Base-by-base conservation (phyloP, 2,888 invertebrate genomes). In the Herminia tarsipennalis region DNA sequence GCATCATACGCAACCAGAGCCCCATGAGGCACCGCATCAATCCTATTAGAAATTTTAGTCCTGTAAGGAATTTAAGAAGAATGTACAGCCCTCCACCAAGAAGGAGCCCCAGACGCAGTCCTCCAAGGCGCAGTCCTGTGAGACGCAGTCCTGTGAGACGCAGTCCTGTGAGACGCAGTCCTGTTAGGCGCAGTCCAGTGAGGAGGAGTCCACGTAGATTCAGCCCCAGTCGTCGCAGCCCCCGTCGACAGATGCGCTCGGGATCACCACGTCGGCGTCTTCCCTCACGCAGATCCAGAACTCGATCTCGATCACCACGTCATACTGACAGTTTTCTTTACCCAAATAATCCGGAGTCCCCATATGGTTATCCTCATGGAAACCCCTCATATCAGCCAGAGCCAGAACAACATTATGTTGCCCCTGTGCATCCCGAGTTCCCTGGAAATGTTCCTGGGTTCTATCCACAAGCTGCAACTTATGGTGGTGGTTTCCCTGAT, bases 291-390 rank as follows among this genome's bases (percentile, higher is more conserved):
- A 66, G 53, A 50, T 65, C 72, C 35, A 61, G 38, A 3, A 57
- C 66, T 12, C 42, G 52, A 16, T 68, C 67, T 3, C 55, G 50
- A 42, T 60, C 66, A 4, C 59, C 60, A 29, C 41, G 17, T 8
- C 49, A 8, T 10, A 48, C 42, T 44, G 79, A 84, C 43, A 72
- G 49, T 29, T 83, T 82, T 41, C 64, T 81, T 12, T 83, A 86
- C 45, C 81, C 83, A 13, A 68, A 64, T 29, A 62, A 72, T 9
- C 40, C 57, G 6, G 34, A 48, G 28, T 3, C 14, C 16, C 13
- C 36, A 22, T 14, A 40, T 27, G 10, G 10, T 6, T 53, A 43
- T 49, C 35, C 39, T 27, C 27, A 46, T 14, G 42, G 44, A 29
- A 59, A 49, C 25, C 38, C 43, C 18, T 36, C 61, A 27, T 69